These are phyloP conservation scores for Meta bourneti DNA, from an alignment of 2,888 invertebrate species.

Conservation along the genomic window DNA sequence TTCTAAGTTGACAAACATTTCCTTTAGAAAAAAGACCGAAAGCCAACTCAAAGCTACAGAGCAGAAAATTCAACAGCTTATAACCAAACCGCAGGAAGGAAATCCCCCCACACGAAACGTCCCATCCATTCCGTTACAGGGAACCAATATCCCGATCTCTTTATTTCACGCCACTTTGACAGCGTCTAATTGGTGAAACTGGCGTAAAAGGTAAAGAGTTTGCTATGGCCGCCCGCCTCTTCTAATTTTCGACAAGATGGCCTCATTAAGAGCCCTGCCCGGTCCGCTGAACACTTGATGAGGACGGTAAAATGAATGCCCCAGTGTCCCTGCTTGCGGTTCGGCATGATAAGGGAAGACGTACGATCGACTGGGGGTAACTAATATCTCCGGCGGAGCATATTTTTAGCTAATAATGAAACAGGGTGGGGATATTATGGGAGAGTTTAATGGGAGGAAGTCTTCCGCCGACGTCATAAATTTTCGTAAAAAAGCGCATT, in stretches of 20 bases:
- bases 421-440: conserved; percentile 5
- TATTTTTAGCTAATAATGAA: conserved; percentile 64
- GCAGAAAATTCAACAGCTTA: not conserved
- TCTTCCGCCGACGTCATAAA: conserved; percentile 26
- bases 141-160: conserved; percentile 48
- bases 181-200: conserved; percentile 50
- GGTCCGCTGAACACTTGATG: conserved; percentile 62
- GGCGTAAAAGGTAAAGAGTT: conserved; percentile 59
- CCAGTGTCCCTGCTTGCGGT: conserved; percentile 12
- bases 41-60: not conserved
- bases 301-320: conserved; percentile 61
- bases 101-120: not conserved
- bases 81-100: not conserved
- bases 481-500: conserved; percentile 50
- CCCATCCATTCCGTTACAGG: conserved; percentile 27
- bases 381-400: conserved; percentile 49
- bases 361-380: conserved; percentile 55
- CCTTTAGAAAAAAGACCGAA: not conserved
- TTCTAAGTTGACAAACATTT: no score
- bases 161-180: conserved; percentile 70
- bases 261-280: conserved; percentile 52
- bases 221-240: conserved; percentile 25
- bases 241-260: conserved; percentile 69
- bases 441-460: conserved; percentile 31
- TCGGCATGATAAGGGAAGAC: conserved; percentile 52